A percentile compares a stretch with the other conserved stretches of the same genome.
Conservation (phyloP, 1,140 invertebrate genomes). For the Zaprionus davidi region DNA sequence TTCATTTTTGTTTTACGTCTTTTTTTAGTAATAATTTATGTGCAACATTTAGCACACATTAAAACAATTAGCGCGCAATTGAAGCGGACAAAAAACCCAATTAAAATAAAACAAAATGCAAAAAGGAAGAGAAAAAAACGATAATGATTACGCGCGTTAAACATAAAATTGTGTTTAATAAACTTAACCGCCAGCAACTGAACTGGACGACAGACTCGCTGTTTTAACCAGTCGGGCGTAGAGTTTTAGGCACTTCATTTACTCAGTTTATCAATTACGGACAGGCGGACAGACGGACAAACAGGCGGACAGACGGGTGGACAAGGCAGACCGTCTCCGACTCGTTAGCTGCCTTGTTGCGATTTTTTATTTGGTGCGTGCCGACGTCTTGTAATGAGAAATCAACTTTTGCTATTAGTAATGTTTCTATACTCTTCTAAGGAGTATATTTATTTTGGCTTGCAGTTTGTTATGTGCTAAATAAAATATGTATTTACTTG, state of each 20-base stretch:
- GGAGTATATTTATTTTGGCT: background rate
- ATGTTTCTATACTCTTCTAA: slow-evolving; percentile 30
- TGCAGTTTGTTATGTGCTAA: too few species aligned
- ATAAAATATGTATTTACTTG: too few species aligned
- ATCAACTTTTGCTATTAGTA: slow-evolving; percentile 71
- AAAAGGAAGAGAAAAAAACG: slow-evolving; percentile 23
- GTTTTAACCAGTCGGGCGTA: slow-evolving; percentile 37
- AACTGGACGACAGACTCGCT: slow-evolving; percentile 8
- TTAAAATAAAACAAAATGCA: slow-evolving; percentile 1
- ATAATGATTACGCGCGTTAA: slow-evolving; percentile 43
- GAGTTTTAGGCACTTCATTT: slow-evolving; percentile 59
- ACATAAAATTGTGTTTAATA: slow-evolving; percentile 63
- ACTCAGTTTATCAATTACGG: slow-evolving; percentile 76
- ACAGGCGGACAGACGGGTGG: slow-evolving; percentile 38
- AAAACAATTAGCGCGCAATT: slow-evolving; percentile 67
- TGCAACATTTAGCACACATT: slow-evolving; percentile 50
- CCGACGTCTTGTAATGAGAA: slow-evolving; percentile 43
- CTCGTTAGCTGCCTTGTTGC: slow-evolving; percentile 65
- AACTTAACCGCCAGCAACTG: slow-evolving; percentile 41
- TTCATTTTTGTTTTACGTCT: background rate
- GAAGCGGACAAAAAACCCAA: slow-evolving; percentile 28
- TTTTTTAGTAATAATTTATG: slow-evolving; percentile 36
- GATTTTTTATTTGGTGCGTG: slow-evolving; percentile 51
- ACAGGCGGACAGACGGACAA: slow-evolving; percentile 25
- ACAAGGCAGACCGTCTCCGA: slow-evolving; percentile 2